Evolutionary conservation across 2,888 invertebrate genomes (phyloP), one percentile per base, ranked within the genome.

Genomic region (Micropterix aruncella): DNA sequence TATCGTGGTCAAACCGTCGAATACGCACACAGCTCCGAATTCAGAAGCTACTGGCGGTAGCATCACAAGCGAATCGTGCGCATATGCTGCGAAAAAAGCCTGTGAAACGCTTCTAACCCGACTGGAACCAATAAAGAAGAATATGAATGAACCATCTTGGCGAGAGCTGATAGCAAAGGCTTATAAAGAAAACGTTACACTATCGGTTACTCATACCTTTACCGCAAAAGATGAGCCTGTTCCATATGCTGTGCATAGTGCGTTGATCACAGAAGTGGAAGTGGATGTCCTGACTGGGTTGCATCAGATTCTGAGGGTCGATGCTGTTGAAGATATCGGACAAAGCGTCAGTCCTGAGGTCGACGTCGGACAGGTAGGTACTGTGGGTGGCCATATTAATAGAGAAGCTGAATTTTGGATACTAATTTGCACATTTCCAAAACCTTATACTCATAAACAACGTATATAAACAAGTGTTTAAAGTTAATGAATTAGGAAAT

Each of bases 51-150:
- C 82, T 3, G 87, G 82, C 14, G 86, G 82, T 0, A 81, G 83
- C 54, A 57, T 80, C 1, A 77, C 82, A 1, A 83, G 83, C 52
- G 90, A 90, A 58, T 63, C 73, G n/a, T 66, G 78, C 2, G 74
- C 77, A 46, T 61, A 72, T 65, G 79, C 76, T 1, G 64, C 73
- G 0, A 52, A 74, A 37, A 66, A 65, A 50, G 73, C 74, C 2
- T 76, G 77, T 50, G 62, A 68, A 42, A 63, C 68, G 16, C 48
- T 78, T 19, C 44, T 69, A 44, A 55, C 58, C 16, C 62, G 74
- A 45, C 50, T 77, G 44, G 62, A 70, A 43, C 65, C 69, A 0
- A 58, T 63, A 1, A 66, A 52, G 51, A 57, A 56, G 2, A 60
- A 61, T 1, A 39, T 74, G 51, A 56, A 60, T 12, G 60, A 70